These are phyloP conservation scores for Melanerpes formicivorus DNA, from an alignment of 2,113 vertebrate genomes.

Conservation along the genomic window DNA sequence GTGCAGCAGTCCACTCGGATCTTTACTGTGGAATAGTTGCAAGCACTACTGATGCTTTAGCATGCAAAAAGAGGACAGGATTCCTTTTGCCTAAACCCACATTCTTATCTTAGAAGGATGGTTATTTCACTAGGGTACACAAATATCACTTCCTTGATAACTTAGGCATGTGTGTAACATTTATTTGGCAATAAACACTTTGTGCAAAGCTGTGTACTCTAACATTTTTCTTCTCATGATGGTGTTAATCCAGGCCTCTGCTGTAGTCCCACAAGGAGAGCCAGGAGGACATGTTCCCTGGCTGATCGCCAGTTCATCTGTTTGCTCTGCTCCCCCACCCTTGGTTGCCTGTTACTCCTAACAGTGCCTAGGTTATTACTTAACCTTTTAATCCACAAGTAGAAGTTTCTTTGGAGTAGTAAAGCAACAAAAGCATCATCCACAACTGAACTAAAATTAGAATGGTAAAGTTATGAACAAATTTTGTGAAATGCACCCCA, in stretches of 20 bases:
- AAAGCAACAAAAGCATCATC: neutral
- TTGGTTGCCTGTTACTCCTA: neutral
- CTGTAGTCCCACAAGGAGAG: slow-evolving; percentile 18
- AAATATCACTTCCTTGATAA: neutral
- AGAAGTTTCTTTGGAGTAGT: neutral
- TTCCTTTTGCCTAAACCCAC: rapidly evolving
- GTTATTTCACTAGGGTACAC: neutral
- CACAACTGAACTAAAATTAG: neutral
- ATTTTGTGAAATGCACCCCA: neutral
- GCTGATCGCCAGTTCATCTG: slow-evolving; percentile 45
- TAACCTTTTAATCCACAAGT: neutral
- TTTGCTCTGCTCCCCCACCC: neutral
- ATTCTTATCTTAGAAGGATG: neutral
- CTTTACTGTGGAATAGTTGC: neutral
- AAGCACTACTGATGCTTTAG: neutral
- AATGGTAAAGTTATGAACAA: neutral
- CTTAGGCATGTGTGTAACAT: neutral
- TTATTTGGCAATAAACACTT: neutral
- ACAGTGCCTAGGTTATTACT: neutral
- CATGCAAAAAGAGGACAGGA: neutral
- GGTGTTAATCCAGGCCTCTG: neutral
- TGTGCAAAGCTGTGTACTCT: neutral
- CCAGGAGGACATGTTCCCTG: neutral
- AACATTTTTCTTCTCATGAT: neutral
- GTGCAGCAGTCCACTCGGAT: neutral